Conservation (phyloP, 2,797 vertebrate genomes). For the Hydrophis major region DNA sequence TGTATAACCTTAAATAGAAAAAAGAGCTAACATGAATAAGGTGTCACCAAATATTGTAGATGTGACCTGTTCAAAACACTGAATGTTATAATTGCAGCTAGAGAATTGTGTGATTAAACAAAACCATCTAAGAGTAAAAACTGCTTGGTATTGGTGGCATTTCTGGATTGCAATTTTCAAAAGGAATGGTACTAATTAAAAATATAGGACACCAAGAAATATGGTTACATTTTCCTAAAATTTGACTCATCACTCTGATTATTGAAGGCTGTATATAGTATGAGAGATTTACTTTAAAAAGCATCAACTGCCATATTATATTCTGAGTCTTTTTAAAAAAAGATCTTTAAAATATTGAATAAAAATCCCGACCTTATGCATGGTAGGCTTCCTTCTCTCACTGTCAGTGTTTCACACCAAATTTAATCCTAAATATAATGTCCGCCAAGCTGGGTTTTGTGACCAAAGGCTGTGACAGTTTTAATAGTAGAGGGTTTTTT, state of each 20-base stretch:
- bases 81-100: background rate
- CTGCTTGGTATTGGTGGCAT: background rate
- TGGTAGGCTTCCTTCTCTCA: background rate
- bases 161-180: constrained; percentile 13
- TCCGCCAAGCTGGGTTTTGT: background rate
- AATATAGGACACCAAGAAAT: constrained; percentile 40
- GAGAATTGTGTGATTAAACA: background rate
- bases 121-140: background rate
- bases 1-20: background rate
- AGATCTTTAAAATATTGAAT: background rate
- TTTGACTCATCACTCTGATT: constrained; percentile 43
- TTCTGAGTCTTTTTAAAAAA: constrained; percentile 1
- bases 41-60: background rate
- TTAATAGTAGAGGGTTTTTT: background rate
- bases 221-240: constrained; percentile 42
- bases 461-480: background rate
- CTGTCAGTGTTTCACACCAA: background rate
- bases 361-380: background rate
- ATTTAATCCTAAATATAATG: background rate
- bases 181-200: constrained; percentile 37
- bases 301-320: constrained; percentile 21
- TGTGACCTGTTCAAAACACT: background rate
- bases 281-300: constrained; percentile 35
- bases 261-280: constrained; percentile 42
- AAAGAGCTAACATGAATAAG: background rate